Evolutionary conservation across 2,888 invertebrate species (phyloP).

Genomic region (Mesorhabditis spiculigera): DNA sequence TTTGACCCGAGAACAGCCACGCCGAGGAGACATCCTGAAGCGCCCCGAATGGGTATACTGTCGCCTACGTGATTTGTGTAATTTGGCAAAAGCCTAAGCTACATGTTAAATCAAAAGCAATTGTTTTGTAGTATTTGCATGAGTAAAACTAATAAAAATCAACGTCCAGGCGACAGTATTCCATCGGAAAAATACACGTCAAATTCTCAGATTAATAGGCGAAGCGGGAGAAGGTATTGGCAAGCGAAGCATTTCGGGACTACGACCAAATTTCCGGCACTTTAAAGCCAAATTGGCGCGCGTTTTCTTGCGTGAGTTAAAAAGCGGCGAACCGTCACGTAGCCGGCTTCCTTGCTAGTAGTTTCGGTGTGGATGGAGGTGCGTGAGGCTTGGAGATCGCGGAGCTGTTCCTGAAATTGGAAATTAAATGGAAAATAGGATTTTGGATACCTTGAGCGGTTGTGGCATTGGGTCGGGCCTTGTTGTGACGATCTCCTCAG

Average conservation of each 20-base stretch:
- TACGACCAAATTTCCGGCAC: too few species aligned
- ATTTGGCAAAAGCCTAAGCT: background rate
- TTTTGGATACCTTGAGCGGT: conserved; percentile 37
- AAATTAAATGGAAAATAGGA: background rate
- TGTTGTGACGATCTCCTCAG: conserved; percentile 48
- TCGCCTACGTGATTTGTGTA: background rate
- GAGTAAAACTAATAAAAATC: too few species aligned
- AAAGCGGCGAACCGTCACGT: conserved; percentile 42
- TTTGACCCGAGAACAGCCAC: conserved; percentile 52
- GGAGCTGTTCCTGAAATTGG: conserved; percentile 35
- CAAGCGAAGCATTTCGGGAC: too few species aligned
- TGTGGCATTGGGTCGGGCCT: conserved; percentile 47
- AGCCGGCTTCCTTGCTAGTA: conserved; percentile 38
- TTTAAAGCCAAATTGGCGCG: too few species aligned
- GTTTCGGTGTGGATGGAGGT: conserved; percentile 40
- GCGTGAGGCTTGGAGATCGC: conserved; percentile 46
- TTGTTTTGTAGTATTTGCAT: background rate
- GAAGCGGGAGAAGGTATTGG: background rate
- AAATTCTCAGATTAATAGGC: background rate
- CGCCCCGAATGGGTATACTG: conserved; percentile 7
- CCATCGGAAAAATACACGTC: background rate
- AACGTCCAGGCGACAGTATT: too few species aligned
- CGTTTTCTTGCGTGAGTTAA: too few species aligned
- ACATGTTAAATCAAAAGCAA: background rate
- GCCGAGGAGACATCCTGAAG: conserved; percentile 53